These are phyloP conservation scores for Pomatostomus ruficeps DNA, from an alignment of 2,113 vertebrate species.

Conservation along the genomic window DNA sequence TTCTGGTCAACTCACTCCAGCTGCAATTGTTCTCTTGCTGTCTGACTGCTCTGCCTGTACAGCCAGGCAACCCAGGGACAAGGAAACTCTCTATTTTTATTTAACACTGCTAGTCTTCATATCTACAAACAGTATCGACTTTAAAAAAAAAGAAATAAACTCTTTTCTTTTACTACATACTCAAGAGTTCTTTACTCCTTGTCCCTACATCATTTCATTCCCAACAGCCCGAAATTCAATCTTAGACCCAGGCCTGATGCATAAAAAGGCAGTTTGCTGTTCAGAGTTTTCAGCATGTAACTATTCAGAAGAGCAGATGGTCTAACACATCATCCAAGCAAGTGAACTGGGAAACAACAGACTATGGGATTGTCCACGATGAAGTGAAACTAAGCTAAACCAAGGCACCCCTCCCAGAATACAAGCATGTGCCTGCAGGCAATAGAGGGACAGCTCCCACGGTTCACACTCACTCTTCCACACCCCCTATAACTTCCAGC, in stretches of 20 bases:
- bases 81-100: background rate
- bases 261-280: background rate
- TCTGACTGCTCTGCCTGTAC: background rate
- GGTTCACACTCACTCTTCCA: background rate
- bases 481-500: background rate
- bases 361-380: rapidly evolving
- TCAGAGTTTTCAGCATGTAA: background rate
- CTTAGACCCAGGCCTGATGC: background rate
- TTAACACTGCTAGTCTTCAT: background rate
- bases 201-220: background rate
- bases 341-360: background rate
- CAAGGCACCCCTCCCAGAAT: background rate
- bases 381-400: background rate
- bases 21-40: background rate
- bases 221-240: background rate
- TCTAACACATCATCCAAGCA: background rate
- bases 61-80: background rate
- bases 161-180: background rate
- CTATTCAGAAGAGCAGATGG: background rate
- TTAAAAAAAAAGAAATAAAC: background rate
- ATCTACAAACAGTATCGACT: background rate
- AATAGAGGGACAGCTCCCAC: background rate
- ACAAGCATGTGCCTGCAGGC: background rate
- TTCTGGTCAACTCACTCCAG: background rate
- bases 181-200: background rate